phyloP scores from a whole-genome alignment of 2,888 invertebrate species.

The Perizoma flavofasciatum region DNA sequence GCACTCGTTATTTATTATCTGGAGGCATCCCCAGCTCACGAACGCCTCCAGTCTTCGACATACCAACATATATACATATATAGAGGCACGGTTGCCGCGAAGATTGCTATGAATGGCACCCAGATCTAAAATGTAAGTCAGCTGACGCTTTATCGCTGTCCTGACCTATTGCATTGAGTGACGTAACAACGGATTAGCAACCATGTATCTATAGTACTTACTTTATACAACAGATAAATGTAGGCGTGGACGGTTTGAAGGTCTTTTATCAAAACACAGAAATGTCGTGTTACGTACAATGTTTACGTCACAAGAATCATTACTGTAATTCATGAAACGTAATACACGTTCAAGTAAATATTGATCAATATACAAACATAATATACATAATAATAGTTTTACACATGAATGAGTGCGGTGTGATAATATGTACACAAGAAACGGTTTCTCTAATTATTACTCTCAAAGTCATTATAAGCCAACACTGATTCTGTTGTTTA shows the following conservation, averaged over 20 bases:
- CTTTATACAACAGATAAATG: slow-evolving; percentile 36
- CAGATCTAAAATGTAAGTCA: slow-evolving; percentile 26
- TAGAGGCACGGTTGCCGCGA: slow-evolving; percentile 15
- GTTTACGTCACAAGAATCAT: slow-evolving; percentile 43
- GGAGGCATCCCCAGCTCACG: slow-evolving; percentile 68
- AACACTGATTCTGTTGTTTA: no score
- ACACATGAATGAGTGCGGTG: slow-evolving; percentile 45
- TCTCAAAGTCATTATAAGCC: background rate
- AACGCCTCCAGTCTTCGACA: slow-evolving; percentile 55
- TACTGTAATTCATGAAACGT: slow-evolving; percentile 46
- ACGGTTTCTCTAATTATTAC: slow-evolving; percentile 9
- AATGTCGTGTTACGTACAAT: slow-evolving; percentile 40
- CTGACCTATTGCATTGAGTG: slow-evolving; percentile 62
- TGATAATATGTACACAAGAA: slow-evolving; percentile 43
- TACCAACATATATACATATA: slow-evolving; percentile 32
- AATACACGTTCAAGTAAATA: slow-evolving; percentile 48
- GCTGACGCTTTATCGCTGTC: slow-evolving; percentile 63
- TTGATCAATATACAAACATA: slow-evolving; percentile 46
- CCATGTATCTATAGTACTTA: slow-evolving; percentile 28
- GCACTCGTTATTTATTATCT: slow-evolving; percentile 83
- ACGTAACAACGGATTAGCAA: slow-evolving; percentile 54
- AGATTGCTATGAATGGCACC: slow-evolving; percentile 23
- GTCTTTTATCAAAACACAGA: slow-evolving; percentile 49
- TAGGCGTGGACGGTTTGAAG: slow-evolving; percentile 47
- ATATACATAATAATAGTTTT: slow-evolving; percentile 47